phyloP scores from a whole-genome alignment of 1,140 invertebrate genomes.

The Aphaenogaster rudis region DNA sequence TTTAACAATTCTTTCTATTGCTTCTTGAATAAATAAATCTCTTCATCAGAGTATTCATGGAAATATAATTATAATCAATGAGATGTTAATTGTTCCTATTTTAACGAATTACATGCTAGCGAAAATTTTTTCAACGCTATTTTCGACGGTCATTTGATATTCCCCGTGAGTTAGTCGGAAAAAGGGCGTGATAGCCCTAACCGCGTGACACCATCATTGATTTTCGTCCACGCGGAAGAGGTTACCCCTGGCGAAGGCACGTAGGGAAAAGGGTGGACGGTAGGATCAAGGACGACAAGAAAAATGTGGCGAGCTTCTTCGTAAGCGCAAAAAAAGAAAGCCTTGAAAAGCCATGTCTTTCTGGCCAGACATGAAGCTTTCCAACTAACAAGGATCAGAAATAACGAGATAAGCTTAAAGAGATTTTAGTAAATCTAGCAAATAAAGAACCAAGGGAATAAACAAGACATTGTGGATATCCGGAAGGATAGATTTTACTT shows the following conservation, averaged over 20 bases:
- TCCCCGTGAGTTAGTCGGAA: slow-evolving; percentile 22
- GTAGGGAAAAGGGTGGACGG: slow-evolving; percentile 52
- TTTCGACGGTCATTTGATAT: slow-evolving; percentile 13
- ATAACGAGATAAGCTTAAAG: slow-evolving; percentile 50
- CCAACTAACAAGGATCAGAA: slow-evolving; percentile 54
- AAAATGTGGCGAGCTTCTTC: slow-evolving; percentile 61
- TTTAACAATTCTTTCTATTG: background rate
- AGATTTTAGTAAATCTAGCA: slow-evolving; percentile 31
- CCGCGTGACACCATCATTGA: slow-evolving; percentile 67
- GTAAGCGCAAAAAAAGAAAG: slow-evolving; percentile 51
- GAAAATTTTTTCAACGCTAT: background rate
- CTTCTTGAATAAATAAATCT: slow-evolving; percentile 15
- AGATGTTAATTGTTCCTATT: slow-evolving; percentile 15
- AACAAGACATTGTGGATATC: slow-evolving; percentile 13
- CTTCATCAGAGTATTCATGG: background rate
- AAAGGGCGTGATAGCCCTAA: slow-evolving; percentile 62
- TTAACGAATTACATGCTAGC: background rate
- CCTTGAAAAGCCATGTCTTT: slow-evolving; percentile 44
- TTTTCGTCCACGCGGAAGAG: slow-evolving; percentile 66
- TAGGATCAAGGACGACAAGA: slow-evolving; percentile 62
- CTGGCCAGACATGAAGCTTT: slow-evolving; percentile 38
- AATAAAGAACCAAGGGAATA: slow-evolving; percentile 7
- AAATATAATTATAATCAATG: background rate
- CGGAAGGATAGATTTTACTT: background rate
- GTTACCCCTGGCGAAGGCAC: slow-evolving; percentile 51